phyloP scores from a whole-genome alignment of 2,888 invertebrate species.

The Tenthredo scrophulariae region DNA sequence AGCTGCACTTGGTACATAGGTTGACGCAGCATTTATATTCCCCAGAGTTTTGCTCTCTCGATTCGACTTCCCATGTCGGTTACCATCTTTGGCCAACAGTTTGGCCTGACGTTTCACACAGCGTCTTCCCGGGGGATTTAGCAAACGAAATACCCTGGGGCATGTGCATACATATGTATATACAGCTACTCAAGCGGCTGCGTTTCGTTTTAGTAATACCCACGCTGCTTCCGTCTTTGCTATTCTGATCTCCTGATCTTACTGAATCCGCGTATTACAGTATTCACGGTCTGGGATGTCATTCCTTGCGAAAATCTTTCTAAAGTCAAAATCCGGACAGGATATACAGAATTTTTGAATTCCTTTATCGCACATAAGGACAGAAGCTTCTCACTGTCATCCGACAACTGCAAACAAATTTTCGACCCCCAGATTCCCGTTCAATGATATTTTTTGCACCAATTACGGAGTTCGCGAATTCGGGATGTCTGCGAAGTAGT shows the following conservation, averaged over 20 bases:
- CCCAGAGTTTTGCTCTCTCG: constrained; percentile 24
- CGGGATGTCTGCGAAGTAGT: not conserved
- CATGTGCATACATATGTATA: not conserved
- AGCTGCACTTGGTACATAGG: constrained; percentile 15
- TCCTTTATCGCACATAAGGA: not conserved
- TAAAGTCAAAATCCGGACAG: not conserved
- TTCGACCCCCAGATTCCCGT: not conserved
- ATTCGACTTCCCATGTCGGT: not conserved
- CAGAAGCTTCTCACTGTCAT: too few species aligned
- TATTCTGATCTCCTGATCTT: not conserved
- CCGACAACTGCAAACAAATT: not conserved
- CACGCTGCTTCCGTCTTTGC: constrained; percentile 1
- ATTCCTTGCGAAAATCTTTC: not conserved
- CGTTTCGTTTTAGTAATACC: not conserved
- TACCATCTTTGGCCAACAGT: not conserved
- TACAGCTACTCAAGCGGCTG: not conserved
- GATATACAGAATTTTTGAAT: not conserved
- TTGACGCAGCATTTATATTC: constrained; percentile 44
- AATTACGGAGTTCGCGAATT: not conserved
- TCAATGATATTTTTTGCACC: not conserved
- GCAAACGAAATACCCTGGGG: not conserved
- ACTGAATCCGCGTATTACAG: not conserved
- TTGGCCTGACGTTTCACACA: not conserved
- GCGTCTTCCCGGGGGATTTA: constrained; percentile 7
- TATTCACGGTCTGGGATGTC: not conserved